Conservation (phyloP, 2,797 vertebrate species). For the Myotis daubentonii region DNA sequence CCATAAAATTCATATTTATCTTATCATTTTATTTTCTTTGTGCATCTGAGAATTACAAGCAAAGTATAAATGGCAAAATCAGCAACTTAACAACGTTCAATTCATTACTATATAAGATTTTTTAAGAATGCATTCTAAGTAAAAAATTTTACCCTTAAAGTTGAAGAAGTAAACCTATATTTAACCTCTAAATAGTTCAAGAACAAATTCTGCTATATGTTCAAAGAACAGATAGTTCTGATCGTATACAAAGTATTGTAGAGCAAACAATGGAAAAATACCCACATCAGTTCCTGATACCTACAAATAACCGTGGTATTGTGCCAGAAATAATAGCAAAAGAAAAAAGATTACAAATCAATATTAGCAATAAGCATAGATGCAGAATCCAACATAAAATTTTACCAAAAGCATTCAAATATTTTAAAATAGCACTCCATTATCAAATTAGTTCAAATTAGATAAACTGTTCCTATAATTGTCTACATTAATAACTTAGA, state of each 20-base stretch:
- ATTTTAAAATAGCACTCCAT: not conserved
- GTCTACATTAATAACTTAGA: not conserved
- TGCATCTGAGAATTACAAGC: not conserved
- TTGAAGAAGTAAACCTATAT: conserved; percentile 21
- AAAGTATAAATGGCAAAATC: not conserved
- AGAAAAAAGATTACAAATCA: not conserved
- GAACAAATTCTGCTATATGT: conserved; percentile 40
- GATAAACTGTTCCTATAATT: not conserved
- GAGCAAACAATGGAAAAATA: conserved; percentile 54
- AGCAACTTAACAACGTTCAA: not conserved
- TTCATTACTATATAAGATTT: not conserved
- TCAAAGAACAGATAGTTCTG: conserved; percentile 48
- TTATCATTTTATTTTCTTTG: not conserved
- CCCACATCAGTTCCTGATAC: not conserved
- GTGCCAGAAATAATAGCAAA: not conserved
- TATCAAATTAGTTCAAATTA: not conserved
- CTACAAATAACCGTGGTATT: not conserved
- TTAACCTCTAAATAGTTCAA: conserved; percentile 56
- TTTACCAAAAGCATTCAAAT: not conserved
- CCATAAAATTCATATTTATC: not conserved
- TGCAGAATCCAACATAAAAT: not conserved
- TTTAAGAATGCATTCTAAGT: conserved; percentile 11
- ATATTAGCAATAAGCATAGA: not conserved
- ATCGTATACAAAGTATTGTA: not conserved
- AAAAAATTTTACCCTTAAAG: conserved; percentile 2